A percentile compares a stretch with the other conserved stretches of the same genome.
These are phyloP conservation scores for Cossypha caffra DNA, from an alignment of 2,797 vertebrate species.

Conservation along the genomic window DNA sequence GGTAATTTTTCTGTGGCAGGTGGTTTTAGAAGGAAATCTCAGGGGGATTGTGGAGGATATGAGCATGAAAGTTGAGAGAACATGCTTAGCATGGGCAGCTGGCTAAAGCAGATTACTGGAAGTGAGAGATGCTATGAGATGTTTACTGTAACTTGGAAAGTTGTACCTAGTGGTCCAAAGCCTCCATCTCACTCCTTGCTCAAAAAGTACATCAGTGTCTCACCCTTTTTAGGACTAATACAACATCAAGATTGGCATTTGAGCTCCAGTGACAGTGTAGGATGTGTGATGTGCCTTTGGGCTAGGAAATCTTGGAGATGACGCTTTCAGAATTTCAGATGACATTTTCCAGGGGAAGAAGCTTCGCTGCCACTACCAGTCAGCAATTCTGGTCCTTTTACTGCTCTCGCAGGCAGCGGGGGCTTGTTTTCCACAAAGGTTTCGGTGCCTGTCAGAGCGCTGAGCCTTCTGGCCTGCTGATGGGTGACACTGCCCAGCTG, in stretches of 20 bases:
- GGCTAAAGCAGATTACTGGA: neutral
- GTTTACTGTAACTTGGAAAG: neutral
- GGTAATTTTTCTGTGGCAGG: neutral
- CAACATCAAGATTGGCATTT: neutral
- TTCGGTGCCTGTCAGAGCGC: constrained; percentile 37
- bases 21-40: neutral
- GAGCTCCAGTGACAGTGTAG: neutral
- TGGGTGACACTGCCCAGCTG: constrained; percentile 7
- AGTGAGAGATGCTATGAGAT: neutral
- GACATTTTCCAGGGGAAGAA: constrained; percentile 63
- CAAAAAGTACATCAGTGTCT: neutral
- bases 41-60: neutral
- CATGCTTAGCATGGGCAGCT: neutral
- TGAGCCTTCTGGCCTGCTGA: constrained; percentile 15
- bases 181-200: neutral
- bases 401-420: constrained; percentile 14
- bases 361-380: constrained; percentile 69
- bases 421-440: constrained; percentile 11
- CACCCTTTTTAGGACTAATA: neutral
- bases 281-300: constrained; percentile 52
- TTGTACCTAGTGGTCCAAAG: neutral
- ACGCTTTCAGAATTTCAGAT: constrained; percentile 50
- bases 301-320: constrained; percentile 30
- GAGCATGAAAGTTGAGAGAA: neutral
- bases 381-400: constrained; percentile 69